phyloP scores from a whole-genome alignment of 2,888 invertebrate species.

The Brenthis hecate region DNA sequence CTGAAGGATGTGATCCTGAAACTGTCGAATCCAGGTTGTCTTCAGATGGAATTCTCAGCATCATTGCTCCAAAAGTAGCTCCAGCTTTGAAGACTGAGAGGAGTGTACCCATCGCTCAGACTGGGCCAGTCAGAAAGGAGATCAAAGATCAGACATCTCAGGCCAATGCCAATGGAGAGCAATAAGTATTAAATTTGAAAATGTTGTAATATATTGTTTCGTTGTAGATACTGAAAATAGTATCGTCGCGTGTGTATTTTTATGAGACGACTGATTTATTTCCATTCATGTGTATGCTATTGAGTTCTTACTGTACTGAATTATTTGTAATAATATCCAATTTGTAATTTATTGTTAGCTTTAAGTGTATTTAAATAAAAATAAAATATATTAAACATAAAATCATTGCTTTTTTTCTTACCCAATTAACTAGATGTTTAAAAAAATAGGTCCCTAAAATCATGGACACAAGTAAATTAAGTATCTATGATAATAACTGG shows the following conservation, averaged over 20 bases:
- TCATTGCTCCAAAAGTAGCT: conserved; percentile 82
- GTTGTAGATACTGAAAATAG: not conserved
- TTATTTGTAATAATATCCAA: conserved; percentile 1
- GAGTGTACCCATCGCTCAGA: conserved; percentile 81
- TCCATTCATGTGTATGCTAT: too few species aligned
- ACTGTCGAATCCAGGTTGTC: conserved; percentile 87
- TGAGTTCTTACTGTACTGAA: not conserved
- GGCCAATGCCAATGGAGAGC: conserved; percentile 38
- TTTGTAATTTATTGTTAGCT: not conserved
- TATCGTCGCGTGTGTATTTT: not conserved
- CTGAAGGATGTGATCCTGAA: conserved; percentile 86
- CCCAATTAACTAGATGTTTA: too few species aligned
- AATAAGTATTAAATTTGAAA: conserved; percentile 21
- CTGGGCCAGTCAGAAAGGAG: conserved; percentile 77
- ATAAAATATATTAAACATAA: not conserved
- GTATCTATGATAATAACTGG: too few species aligned
- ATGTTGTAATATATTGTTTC: not conserved
- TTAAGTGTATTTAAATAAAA: conserved; percentile 10
- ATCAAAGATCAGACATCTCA: conserved; percentile 65
- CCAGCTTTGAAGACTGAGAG: conserved; percentile 64
- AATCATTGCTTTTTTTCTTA: not conserved
- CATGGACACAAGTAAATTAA: too few species aligned
- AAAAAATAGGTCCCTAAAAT: too few species aligned
- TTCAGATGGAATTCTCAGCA: conserved; percentile 87
- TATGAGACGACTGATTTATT: not conserved